A percentile compares a stretch with the other conserved stretches of the same genome.
phyloP scores from a whole-genome alignment of 2,888 invertebrate genomes.

The Druceiella hillmani region DNA sequence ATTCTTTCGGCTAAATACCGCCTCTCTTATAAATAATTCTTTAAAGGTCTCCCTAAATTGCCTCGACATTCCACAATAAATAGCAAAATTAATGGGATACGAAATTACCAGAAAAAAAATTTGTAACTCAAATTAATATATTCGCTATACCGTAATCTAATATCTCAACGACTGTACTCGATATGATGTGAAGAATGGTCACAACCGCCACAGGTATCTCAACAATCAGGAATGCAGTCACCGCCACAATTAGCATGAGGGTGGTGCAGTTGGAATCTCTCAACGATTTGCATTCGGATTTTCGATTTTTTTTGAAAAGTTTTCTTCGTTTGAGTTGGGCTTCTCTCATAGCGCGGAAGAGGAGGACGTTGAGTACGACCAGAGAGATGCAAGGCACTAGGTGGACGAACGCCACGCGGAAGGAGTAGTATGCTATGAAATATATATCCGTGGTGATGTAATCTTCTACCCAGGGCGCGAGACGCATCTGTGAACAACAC shows the following conservation, averaged over 20 bases:
- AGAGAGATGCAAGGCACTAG: conserved; percentile 83
- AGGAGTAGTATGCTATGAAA: conserved; percentile 77
- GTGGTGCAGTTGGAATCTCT: conserved; percentile 82
- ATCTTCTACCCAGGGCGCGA: conserved; percentile 69
- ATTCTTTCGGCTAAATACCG: conserved; percentile 57
- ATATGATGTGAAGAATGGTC: conserved; percentile 77
- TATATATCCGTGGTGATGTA: conserved; percentile 67
- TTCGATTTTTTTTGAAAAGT: conserved; percentile 71
- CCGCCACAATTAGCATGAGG: conserved; percentile 81
- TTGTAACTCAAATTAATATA: conserved; percentile 73
- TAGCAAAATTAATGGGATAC: conserved; percentile 91
- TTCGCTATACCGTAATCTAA: conserved; percentile 75
- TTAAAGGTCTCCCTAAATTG: conserved; percentile 93
- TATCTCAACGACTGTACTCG: conserved; percentile 64
- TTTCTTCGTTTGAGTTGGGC: conserved; percentile 76
- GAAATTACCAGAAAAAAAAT: conserved; percentile 88
- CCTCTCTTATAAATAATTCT: conserved; percentile 66
- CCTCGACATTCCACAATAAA: conserved; percentile 93
- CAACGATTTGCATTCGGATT: conserved; percentile 72
- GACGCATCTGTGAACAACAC: conserved; percentile 50
- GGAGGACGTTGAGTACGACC: conserved; percentile 80
- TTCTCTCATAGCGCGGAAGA: conserved; percentile 79
- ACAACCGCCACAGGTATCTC: conserved; percentile 83
- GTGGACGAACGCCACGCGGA: conserved; percentile 89
- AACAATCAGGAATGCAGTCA: conserved; percentile 75